phyloP scores from a whole-genome alignment of 2,797 vertebrate genomes.

The Thunnus albacares region DNA sequence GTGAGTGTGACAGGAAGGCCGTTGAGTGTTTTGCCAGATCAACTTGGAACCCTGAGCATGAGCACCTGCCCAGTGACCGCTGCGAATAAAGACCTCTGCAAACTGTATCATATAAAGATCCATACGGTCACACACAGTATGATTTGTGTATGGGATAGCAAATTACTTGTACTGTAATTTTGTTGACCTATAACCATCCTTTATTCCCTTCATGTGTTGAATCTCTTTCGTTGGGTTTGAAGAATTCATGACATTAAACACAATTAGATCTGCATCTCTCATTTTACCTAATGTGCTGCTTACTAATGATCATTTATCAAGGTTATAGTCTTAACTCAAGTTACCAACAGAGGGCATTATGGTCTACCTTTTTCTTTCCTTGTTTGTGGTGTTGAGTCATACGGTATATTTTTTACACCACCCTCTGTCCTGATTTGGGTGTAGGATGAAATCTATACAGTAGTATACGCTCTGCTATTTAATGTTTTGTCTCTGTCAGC shows the following conservation, averaged over 20 bases:
- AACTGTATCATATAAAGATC: neutral
- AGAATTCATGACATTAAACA: constrained; percentile 14
- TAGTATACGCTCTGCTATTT: neutral
- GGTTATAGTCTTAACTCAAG: neutral
- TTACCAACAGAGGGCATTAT: constrained; percentile 20
- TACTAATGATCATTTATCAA: neutral
- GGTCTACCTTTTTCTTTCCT: neutral
- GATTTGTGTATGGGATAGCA: neutral
- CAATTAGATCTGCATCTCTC: constrained; percentile 1
- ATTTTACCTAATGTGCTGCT: neutral
- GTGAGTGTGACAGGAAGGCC: constrained; percentile 88
- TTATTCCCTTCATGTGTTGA: neutral
- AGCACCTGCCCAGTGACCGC: constrained; percentile 55
- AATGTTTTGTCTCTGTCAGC: neutral
- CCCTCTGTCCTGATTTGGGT: too few relatives aligned
- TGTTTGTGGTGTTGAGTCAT: neutral
- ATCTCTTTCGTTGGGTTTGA: neutral
- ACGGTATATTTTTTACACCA: neutral
- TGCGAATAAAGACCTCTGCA: constrained; percentile 66
- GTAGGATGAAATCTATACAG: neutral
- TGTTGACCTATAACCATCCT: neutral
- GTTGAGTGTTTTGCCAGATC: constrained; percentile 86
- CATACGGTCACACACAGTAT: neutral
- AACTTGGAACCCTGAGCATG: constrained; percentile 72
- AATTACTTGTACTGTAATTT: neutral